Evolutionary conservation across 2,113 vertebrate genomes (phyloP).

Genomic region (Pyrgilauda ruficollis): DNA sequence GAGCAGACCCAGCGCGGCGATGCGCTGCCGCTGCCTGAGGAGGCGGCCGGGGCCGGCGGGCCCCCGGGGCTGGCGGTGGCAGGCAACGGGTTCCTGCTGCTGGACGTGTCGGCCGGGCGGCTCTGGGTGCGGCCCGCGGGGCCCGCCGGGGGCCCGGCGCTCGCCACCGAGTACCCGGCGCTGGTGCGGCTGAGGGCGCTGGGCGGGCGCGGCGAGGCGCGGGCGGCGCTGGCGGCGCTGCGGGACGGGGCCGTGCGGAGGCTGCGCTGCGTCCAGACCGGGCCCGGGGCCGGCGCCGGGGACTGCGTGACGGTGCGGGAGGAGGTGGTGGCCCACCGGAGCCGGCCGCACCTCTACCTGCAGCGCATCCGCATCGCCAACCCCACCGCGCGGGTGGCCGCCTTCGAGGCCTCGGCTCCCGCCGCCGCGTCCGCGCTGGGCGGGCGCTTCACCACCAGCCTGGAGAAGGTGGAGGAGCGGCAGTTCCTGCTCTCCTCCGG

Average conservation of each 20-base stretch:
- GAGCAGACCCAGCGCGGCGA: background rate
- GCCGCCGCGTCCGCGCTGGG: slow-evolving; percentile 32
- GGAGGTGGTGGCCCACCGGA: slow-evolving; percentile 89
- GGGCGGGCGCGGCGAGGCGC: no score
- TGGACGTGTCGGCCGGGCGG: background rate
- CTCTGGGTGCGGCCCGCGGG: background rate
- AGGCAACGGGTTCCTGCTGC: background rate
- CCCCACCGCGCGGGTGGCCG: slow-evolving; percentile 78
- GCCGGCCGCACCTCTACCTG: slow-evolving; percentile 85
- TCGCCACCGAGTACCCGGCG: slow-evolving; percentile 69
- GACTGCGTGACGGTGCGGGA: slow-evolving; percentile 88
- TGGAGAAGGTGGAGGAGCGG: slow-evolving; percentile 84
- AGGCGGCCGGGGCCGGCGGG: background rate
- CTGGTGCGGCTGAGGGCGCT: slow-evolving; percentile 71
- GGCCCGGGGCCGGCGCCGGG: slow-evolving; percentile 59
- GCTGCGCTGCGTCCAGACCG: slow-evolving; percentile 77
- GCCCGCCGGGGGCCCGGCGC: background rate
- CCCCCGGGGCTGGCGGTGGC: background rate
- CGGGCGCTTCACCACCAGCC: slow-evolving; percentile 74
- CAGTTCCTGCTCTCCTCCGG: slow-evolving; percentile 87
- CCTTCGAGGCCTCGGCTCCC: slow-evolving; percentile 74
- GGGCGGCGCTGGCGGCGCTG: slow-evolving; percentile 78
- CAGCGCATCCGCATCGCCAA: slow-evolving; percentile 88
- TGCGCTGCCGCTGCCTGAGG: background rate
- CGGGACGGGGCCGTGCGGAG: slow-evolving; percentile 84